These are phyloP conservation scores for Cettia cetti DNA, from an alignment of 2,113 vertebrate genomes.

Conservation along the genomic window DNA sequence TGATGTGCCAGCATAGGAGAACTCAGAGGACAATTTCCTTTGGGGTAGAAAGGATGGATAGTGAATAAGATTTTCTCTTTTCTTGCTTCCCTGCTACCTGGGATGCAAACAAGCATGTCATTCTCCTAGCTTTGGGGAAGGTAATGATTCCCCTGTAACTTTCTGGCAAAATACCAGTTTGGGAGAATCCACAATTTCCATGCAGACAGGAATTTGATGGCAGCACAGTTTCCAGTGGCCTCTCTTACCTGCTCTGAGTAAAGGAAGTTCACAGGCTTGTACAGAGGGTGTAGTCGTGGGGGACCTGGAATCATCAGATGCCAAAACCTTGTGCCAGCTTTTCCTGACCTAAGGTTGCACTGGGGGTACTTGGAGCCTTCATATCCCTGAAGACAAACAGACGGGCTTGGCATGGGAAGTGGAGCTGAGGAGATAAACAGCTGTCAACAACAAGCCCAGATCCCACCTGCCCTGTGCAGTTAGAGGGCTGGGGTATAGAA, in stretches of 20 bases:
- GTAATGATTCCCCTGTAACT: neutral
- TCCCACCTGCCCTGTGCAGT: rapidly evolving
- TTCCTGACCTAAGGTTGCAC: neutral
- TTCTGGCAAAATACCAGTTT: neutral
- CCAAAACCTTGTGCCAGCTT: neutral
- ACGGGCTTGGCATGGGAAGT: neutral
- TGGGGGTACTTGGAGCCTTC: neutral
- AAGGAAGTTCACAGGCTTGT: neutral
- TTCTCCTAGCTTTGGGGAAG: neutral
- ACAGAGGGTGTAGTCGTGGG: rapidly evolving
- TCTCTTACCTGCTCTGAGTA: neutral
- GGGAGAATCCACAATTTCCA: neutral
- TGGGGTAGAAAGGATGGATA: neutral
- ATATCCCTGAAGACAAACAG: neutral
- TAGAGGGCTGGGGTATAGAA: neutral
- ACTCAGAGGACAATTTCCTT: neutral
- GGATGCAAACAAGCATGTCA: neutral
- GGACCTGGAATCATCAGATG: neutral
- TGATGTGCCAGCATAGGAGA: neutral
- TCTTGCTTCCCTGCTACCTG: neutral
- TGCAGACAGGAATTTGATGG: neutral
- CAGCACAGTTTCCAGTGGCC: neutral
- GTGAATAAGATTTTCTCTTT: neutral
- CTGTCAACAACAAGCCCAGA: neutral
- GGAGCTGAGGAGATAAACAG: neutral